Base-by-base conservation (phyloP, 2,797 vertebrate genomes). In the Protosalanx chinensis region DNA sequence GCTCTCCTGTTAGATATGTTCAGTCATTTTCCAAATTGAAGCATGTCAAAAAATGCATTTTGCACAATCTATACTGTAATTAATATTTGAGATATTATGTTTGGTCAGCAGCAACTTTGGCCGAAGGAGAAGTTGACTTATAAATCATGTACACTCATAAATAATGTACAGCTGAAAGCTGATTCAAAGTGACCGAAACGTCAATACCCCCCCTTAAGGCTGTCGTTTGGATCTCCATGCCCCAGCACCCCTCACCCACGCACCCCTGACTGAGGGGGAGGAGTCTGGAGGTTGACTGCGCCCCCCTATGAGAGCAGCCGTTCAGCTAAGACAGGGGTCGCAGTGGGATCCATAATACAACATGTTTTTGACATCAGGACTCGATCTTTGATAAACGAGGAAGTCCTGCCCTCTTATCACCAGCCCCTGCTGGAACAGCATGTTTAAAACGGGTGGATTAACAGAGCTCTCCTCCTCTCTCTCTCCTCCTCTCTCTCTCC, bases 141-240 rank as follows among this genome's bases (percentile, higher is more conserved):
- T 88, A 84, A 88, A 86, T 87, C 80, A 84, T 84, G 35, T 68
- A 30, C 49, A 41, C 72, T 84, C 80, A 84, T 87, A 76, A 79
- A 88, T 90, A 72, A 85, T 86, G 83, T 80, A 86, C 76, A 74
- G 73, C 64, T 79, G 71, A 84, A 68, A 79, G 76, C 72, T n/a
- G 71, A 73, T 78, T 80, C 75, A 71, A 41, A 72, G 72, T 77
- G 82, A 81, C 82, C 63, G 69, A 79, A 84, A 80, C 77, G 73
- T 86, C 82, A 80, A 84, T 86, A 82, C n/a, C 53, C 8, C 29
- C 67, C 72, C 20, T 70, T 75, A 66, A 85, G 37, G 78, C 68
- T 70, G 68, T 68, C 37, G 3, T 51, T 68, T 35, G 60, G 75
- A 75, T 78, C 30, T 23, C 78, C 77, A 71, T 76, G 57, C 74